phyloP scores from a whole-genome alignment of 35 echinoderm and acorn worm genomes.

The Stichopus chloronotus region DNA sequence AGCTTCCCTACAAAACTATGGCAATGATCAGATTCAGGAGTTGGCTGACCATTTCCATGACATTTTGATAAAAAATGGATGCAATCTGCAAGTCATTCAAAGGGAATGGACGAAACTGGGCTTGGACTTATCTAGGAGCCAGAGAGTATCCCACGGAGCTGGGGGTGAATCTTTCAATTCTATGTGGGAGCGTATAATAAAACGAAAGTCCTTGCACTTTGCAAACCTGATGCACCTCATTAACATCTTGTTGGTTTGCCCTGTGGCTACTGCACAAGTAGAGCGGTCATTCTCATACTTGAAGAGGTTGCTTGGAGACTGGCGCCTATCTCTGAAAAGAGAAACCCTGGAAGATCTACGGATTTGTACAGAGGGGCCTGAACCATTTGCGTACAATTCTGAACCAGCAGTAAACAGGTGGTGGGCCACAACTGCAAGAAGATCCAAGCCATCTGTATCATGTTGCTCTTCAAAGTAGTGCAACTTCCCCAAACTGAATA shows the following conservation, averaged over 20 bases:
- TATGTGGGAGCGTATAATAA: constrained; percentile 10
- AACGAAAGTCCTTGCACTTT: neutral
- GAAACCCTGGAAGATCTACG: constrained; percentile 53
- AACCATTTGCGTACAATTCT: constrained; percentile 44
- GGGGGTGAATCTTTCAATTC: constrained; percentile 31
- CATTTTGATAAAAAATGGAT: constrained; percentile 31
- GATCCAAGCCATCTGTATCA: constrained; percentile 10
- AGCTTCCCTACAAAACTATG: constrained; percentile 13
- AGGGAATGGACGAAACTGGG: constrained; percentile 40
- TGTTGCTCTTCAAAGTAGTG: neutral
- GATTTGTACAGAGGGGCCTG: constrained; percentile 61
- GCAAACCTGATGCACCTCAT: constrained; percentile 39
- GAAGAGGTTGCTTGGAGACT: constrained; percentile 61
- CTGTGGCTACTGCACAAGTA: constrained; percentile 56
- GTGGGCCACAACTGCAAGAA: constrained; percentile 20
- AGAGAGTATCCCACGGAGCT: neutral
- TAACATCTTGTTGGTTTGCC: constrained; percentile 53
- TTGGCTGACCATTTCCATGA: constrained; percentile 50
- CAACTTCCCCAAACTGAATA: constrained; percentile 7
- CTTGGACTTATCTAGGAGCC: neutral
- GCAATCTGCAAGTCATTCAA: constrained; percentile 18
- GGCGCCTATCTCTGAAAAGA: constrained; percentile 48
- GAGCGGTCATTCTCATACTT: constrained; percentile 63
- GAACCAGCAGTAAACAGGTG: constrained; percentile 52
- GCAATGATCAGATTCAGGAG: constrained; percentile 43